Percentiles rank a stretch among this genome's conserved stretches.
Conservation (phyloP, 2,888 invertebrate genomes). For the Ophion ellenae region DNA sequence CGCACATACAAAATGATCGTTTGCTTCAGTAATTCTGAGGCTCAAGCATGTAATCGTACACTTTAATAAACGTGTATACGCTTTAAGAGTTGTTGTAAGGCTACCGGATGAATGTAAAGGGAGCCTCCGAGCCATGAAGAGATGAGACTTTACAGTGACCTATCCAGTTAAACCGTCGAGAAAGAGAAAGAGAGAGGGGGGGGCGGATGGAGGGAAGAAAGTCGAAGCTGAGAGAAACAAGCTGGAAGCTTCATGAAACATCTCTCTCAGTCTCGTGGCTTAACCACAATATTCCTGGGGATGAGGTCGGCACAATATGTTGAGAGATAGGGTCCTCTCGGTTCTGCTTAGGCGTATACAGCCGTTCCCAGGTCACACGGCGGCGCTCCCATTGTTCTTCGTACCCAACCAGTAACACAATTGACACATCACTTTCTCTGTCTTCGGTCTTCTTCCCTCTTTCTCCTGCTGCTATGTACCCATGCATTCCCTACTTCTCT, state of each 20-base stretch:
- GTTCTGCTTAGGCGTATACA: slow-evolving; percentile 29
- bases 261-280: slow-evolving; percentile 40
- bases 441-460: slow-evolving; percentile 27
- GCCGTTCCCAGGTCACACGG: slow-evolving; percentile 49
- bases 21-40: background rate
- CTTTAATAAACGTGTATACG: slow-evolving; percentile 37
- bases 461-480: slow-evolving; percentile 43
- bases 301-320: slow-evolving; percentile 46
- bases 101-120: slow-evolving; percentile 37
- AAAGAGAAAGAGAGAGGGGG: slow-evolving; percentile 26
- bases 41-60: slow-evolving; percentile 33
- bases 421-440: slow-evolving; percentile 50
- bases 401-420: slow-evolving; percentile 49
- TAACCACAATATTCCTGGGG: slow-evolving; percentile 53
- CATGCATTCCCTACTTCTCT: slow-evolving; percentile 11
- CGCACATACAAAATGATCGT: background rate
- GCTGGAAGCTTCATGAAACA: slow-evolving; percentile 54
- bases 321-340: slow-evolving; percentile 21
- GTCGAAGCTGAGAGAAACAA: slow-evolving; percentile 39
- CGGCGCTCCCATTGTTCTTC: slow-evolving; percentile 58
- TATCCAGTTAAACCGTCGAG: slow-evolving; percentile 20
- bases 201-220: slow-evolving; percentile 57
- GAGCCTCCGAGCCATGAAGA: slow-evolving; percentile 36
- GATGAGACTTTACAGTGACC: slow-evolving; percentile 21
- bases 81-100: slow-evolving; percentile 3